Evolutionary conservation across 1,140 invertebrate species (phyloP), one percentile per base, ranked within the genome.

Genomic region (Heliothis subflexa): DNA sequence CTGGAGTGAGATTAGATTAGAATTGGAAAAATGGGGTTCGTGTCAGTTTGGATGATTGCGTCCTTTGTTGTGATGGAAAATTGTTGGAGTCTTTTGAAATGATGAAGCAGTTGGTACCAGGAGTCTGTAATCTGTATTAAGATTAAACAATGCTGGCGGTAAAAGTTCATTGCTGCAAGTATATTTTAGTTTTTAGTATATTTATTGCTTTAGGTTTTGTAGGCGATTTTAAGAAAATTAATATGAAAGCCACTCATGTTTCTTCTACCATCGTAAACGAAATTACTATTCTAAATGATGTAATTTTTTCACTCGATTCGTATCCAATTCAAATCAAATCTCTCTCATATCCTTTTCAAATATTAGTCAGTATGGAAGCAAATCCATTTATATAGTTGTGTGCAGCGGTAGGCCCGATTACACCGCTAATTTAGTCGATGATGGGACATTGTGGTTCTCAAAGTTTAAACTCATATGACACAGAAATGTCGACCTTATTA

Each of bases 341-440:
- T 45, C 62, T 33, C 47, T 18, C 40, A 18, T 21, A 66, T 66
- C 40, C 62, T 66, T 47, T 66, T 47, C 62, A 66, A 66, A 66
- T 66, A 66, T 66, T 66, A 66, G 62, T 47, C 40, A 47, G 62
- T 21, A 66, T 21, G 62, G n/a, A 64, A 18, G 21, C 40, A 62
- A 4, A 50, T 52, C 72, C 21, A 64, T 55, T 33, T 64, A 75
- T 25, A 18, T 75, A 62, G 59, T 33, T 62, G 4, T 59, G 40
- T 59, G 47, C 73, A 75, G 73, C 57, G 73, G 73, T 75, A 75
- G 73, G 73, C 73, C 55, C 73, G 33, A 75, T 75, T 75, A 75
- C 59, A 25, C 64, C 59, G 73, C 73, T 75, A 75, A 75, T 75
- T 75, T 47, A 62, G 55, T 64, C 59, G 57, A 62, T 64, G 59